Evolutionary conservation across 2,797 vertebrate species (phyloP).

Genomic region (Pseudotriccus pelzelni): DNA sequence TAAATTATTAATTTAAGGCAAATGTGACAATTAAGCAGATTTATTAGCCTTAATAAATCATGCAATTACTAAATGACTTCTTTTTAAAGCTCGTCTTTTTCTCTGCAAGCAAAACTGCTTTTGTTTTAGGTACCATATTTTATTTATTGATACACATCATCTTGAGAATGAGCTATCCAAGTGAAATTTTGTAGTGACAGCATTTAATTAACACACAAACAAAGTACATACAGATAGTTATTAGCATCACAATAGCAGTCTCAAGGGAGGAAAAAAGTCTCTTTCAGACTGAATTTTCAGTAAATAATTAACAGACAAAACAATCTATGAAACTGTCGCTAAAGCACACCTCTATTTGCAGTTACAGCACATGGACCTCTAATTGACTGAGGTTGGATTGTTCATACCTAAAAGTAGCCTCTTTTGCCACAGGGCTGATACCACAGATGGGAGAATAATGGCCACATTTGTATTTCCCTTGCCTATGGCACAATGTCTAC

Average conservation of each 20-base stretch:
- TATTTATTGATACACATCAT: constrained; percentile 21
- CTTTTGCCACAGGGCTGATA: background rate
- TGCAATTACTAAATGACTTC: constrained; percentile 23
- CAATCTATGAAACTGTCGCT: background rate
- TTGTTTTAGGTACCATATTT: background rate
- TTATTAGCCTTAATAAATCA: constrained; percentile 52
- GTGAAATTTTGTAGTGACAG: background rate
- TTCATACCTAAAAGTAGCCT: background rate
- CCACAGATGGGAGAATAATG: background rate
- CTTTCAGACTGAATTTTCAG: background rate
- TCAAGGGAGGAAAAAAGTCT: background rate
- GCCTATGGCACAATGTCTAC: background rate
- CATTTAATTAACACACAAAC: constrained; percentile 15
- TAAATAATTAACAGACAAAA: constrained; percentile 33
- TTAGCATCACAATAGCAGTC: constrained; percentile 20
- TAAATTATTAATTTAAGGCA: constrained; percentile 64
- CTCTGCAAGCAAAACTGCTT: background rate
- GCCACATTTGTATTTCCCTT: background rate
- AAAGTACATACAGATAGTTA: background rate
- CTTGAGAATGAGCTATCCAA: background rate
- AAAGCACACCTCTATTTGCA: background rate
- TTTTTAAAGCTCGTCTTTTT: background rate
- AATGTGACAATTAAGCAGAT: constrained; percentile 61
- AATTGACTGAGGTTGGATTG: background rate
- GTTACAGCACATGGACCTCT: background rate